These are phyloP conservation scores for Calliphora vomitoria DNA, from an alignment of 2,888 invertebrate species.

Conservation along the genomic window DNA sequence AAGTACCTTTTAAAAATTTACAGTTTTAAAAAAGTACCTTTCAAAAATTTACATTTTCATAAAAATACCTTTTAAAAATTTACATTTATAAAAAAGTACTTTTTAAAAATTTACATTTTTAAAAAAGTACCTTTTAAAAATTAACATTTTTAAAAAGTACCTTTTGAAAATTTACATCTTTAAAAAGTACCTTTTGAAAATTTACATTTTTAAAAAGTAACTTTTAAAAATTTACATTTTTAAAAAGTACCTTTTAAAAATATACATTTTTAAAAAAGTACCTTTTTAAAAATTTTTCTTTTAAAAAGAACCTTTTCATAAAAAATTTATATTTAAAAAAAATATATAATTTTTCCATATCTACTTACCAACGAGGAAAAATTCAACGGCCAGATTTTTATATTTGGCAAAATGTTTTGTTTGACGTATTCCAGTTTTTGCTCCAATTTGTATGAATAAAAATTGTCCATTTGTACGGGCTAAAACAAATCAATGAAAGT, in stretches of 20 bases:
- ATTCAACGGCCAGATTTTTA: constrained; percentile 84
- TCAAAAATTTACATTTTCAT: too few relatives aligned
- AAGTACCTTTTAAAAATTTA: too few relatives aligned
- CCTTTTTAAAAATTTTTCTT: not conserved
- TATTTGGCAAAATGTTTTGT: constrained; percentile 87
- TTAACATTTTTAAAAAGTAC: too few relatives aligned
- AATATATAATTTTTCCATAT: not conserved
- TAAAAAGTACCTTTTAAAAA: too few relatives aligned
- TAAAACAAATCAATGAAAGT: constrained; percentile 64
- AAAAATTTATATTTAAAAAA: too few relatives aligned
- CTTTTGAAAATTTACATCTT: too few relatives aligned
- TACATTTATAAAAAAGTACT: not conserved
- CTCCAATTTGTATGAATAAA: constrained; percentile 87
- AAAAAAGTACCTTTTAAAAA: not conserved
- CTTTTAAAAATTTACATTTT: too few relatives aligned
- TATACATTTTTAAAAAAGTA: not conserved
- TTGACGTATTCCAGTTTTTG: constrained; percentile 91
- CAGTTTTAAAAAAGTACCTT: too few relatives aligned
- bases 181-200: too few relatives aligned
- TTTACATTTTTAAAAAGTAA: too few relatives aligned
- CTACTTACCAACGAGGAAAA: constrained; percentile 83
- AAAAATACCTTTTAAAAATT: too few relatives aligned
- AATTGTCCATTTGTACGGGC: constrained; percentile 86
- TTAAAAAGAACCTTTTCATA: not conserved
- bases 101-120: not conserved